phyloP scores from a whole-genome alignment of 2,113 vertebrate species.

The Cyphomyrus discorhynchus region DNA sequence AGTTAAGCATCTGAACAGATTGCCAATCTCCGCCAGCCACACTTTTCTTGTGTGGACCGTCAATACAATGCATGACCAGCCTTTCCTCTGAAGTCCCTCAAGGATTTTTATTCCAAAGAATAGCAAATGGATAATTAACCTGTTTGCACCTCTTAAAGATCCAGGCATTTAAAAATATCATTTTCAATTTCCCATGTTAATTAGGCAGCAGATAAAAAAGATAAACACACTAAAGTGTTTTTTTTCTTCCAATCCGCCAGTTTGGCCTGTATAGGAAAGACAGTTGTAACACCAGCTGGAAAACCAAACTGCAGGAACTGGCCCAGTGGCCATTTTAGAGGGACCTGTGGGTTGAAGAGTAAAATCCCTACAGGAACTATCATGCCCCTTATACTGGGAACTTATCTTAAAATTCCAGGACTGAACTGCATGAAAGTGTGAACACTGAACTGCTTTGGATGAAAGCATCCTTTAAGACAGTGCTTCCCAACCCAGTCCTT shows the following conservation, averaged over 20 bases:
- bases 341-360: background rate
- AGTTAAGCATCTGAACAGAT: conserved; percentile 2
- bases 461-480: background rate
- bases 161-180: conserved; percentile 13
- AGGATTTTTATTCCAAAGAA: conserved; percentile 4
- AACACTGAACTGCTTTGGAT: background rate
- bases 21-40: background rate
- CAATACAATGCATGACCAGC: background rate
- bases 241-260: background rate
- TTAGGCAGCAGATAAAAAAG: conserved; percentile 8
- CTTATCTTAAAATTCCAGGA: background rate
- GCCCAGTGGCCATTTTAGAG: background rate
- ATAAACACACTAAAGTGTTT: background rate
- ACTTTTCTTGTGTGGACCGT: background rate
- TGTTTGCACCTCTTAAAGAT: conserved; percentile 7
- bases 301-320: background rate
- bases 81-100: background rate
- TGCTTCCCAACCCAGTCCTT: too few species aligned
- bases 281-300: background rate
- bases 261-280: background rate
- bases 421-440: background rate
- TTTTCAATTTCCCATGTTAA: conserved; percentile 15
- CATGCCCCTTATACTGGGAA: background rate
- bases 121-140: conserved; percentile 15
- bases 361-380: background rate